Evolutionary conservation across 2,797 vertebrate species (phyloP), one percentile per base, ranked within the genome.

Genomic region (Chelon labrosus): DNA sequence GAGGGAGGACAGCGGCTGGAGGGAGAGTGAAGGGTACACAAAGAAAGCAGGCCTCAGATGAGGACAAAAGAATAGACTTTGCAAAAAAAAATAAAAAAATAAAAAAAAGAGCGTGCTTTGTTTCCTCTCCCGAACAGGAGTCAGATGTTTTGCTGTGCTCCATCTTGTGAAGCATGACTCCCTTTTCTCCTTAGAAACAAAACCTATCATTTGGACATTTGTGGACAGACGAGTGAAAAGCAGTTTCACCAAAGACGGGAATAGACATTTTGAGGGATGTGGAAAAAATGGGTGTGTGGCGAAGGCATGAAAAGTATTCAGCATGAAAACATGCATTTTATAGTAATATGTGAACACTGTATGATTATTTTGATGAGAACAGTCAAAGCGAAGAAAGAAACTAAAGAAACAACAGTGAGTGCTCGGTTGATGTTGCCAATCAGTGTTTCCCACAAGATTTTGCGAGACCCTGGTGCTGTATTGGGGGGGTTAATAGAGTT

Each of bases 191-290:
- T 72, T 19, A 41, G 62, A 86, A 74, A 82, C 83, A 78, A 86
- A 91, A 89, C 89, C 91, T 89, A 83, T 91, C 79, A 93, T 93
- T 93, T 93, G 77, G 80, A 82, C 81, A 84, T 89, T 88, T 91
- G 85, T 74, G 87, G 81, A 83, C 20, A 82, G 79, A 85, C 51
- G 52, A 75, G 62, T 79, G 85, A 86, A 79, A 85, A 76, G 70
- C 74, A 44, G 83, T 76, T 85, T 85, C 51, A 61, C 85, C 81
- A 76, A 31, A 60, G 88, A 89, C 86, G 77, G 82, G 71, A 92
- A 92, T 88, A 91, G 88, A 90, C 73, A 25, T 80, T 92, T 70
- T 77, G 25, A 87, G 77, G 62, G 85, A 75, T 78, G 80, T 27
- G 52, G 64, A 84, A 78, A 73, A 70, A 31, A 35, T 35, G 58